Percentiles rank a stretch among this genome's conserved stretches.
These are phyloP conservation scores for Alces alces DNA, from an alignment of 2,113 vertebrate genomes.

Conservation along the genomic window DNA sequence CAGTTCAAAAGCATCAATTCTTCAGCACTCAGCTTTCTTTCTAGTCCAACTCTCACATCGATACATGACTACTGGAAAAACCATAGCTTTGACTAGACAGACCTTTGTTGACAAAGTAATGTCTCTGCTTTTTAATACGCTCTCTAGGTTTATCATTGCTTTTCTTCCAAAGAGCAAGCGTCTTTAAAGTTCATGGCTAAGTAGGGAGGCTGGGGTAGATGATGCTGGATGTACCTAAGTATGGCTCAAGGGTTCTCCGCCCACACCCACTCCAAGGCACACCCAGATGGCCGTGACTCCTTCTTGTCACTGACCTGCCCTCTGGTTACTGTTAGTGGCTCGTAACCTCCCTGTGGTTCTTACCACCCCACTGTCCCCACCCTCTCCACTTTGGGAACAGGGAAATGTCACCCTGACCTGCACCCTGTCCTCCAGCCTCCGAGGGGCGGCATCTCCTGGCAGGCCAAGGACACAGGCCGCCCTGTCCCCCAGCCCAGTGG, in stretches of 20 bases:
- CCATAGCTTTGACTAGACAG: background rate
- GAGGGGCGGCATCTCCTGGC: background rate
- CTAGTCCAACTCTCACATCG: background rate
- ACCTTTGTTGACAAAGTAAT: background rate
- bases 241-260: background rate
- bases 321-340: background rate
- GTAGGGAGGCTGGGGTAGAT: too few species aligned
- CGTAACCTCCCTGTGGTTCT: background rate
- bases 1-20: background rate
- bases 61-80: background rate
- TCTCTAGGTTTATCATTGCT: background rate
- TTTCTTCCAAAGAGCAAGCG: background rate
- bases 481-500: background rate
- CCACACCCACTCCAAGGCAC: background rate
- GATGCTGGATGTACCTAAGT: background rate
- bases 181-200: background rate
- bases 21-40: background rate
- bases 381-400: background rate
- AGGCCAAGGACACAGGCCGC: background rate
- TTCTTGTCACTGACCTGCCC: background rate
- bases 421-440: background rate
- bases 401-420: background rate
- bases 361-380: background rate
- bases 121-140: background rate
- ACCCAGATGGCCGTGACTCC: background rate